phyloP scores from a whole-genome alignment of 2,888 invertebrate genomes.

The Gymnocheta viridis region DNA sequence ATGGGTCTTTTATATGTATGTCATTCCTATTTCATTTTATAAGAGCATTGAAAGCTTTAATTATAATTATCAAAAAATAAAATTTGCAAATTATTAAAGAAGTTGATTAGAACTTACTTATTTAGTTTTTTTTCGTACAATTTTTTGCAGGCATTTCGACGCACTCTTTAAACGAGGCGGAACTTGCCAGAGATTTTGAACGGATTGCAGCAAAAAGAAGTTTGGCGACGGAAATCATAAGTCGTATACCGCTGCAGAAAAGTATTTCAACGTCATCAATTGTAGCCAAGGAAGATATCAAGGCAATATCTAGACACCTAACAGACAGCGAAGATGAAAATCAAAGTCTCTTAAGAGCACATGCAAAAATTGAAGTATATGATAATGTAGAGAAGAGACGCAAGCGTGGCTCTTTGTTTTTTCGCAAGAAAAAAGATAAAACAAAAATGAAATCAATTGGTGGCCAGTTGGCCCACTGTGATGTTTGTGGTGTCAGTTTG shows the following conservation, averaged over 20 bases:
- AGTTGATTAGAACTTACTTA: too few relatives aligned
- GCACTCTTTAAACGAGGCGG: slow-evolving; percentile 94
- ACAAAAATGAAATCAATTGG: slow-evolving; percentile 77
- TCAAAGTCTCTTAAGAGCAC: slow-evolving; percentile 82
- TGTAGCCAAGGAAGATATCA: slow-evolving; percentile 85
- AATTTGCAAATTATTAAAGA: too few relatives aligned
- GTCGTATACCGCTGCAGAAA: slow-evolving; percentile 91
- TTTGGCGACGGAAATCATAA: slow-evolving; percentile 83
- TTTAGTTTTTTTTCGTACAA: slow-evolving; percentile 7
- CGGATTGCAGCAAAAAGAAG: slow-evolving; percentile 81
- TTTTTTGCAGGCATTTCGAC: slow-evolving; percentile 83
- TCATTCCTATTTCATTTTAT: background rate
- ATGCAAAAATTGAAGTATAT: slow-evolving; percentile 82
- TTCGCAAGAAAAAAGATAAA: slow-evolving; percentile 92
- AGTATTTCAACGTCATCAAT: slow-evolving; percentile 95
- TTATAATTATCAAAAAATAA: background rate
- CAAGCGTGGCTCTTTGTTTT: slow-evolving; percentile 94
- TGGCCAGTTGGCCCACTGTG: slow-evolving; percentile 78
- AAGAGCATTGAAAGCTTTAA: background rate
- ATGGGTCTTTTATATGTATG: background rate
- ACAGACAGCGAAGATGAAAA: slow-evolving; percentile 83
- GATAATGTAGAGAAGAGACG: slow-evolving; percentile 92
- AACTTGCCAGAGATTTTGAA: slow-evolving; percentile 85
- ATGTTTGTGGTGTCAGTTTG: slow-evolving; percentile 91
- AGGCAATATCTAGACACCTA: slow-evolving; percentile 80